Evolutionary conservation across 1,140 invertebrate species (phyloP).

Genomic region (Spodoptera litura): DNA sequence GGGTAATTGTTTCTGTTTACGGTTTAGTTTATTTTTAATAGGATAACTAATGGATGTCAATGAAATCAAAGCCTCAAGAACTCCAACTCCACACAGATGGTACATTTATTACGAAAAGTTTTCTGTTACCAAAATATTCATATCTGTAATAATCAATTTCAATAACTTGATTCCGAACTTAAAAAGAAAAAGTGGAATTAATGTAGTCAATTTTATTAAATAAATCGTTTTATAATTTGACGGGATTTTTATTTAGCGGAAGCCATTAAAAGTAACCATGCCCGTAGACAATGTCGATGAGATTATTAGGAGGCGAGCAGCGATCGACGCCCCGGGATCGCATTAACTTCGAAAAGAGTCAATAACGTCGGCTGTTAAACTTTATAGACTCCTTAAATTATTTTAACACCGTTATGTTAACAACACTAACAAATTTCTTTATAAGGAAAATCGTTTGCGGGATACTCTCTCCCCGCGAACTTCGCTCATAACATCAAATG

Average conservation of each 20-base stretch:
- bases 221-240: conserved; percentile 37
- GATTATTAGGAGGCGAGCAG: conserved; percentile 65
- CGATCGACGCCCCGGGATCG: conserved; percentile 66
- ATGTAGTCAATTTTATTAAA: background rate
- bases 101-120: too few relatives aligned
- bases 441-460: conserved; percentile 67
- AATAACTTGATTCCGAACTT: too few relatives aligned
- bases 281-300: conserved; percentile 62
- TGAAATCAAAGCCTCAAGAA: too few relatives aligned
- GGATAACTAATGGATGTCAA: too few relatives aligned
- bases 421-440: conserved; percentile 75
- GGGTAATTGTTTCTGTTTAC: too few relatives aligned
- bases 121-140: too few relatives aligned
- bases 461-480: conserved; percentile 50
- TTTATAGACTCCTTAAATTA: conserved; percentile 80
- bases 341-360: conserved; percentile 71
- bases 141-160: too few relatives aligned
- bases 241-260: conserved; percentile 51
- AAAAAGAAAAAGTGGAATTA: too few relatives aligned
- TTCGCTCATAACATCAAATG: conserved; percentile 65
- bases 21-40: too few relatives aligned
- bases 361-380: conserved; percentile 76
- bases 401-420: conserved; percentile 77
- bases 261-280: conserved; percentile 63
- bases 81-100: too few relatives aligned